Base-by-base conservation (phyloP, 2,888 invertebrate species). In the Rhogogaster chlorosoma region DNA sequence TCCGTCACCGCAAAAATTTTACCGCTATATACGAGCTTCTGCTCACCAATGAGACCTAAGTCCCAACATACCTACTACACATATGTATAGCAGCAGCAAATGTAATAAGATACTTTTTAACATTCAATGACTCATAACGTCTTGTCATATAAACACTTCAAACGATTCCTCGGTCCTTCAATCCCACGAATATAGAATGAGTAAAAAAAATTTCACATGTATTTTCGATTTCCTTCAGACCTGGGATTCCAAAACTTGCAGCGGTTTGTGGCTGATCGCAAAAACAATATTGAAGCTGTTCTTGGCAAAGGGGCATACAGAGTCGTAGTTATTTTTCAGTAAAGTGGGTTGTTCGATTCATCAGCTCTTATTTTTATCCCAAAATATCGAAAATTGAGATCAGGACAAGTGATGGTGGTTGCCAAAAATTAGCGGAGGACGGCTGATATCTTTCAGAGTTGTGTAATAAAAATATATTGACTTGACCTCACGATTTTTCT, bases 1-100 rank as follows among this genome's bases (percentile, higher is more conserved):
- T 88, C 84, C 87, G 87, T 87, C 87, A 90, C 92, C 92, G 90
- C 92, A 93, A 92, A 91, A 91, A 90, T 91, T 91, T 90, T 89
- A 89, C 57, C 57, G 77, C 57, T n/a, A 57, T 80, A 32, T 67
- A 32, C 67, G 22, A 42, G 22, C 45, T 45, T 18, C 29, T 77
- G 29, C 29, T 53, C 29, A 73, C 29, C 32, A 15, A 45, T 53
- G 29, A 36, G 49, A 45, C 15, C 18, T 3, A 2, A 12, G 6
- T 29, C 18, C 53, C 45, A 32, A 77, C 38, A 18, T 49, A 45
- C 45, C 26, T 45, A 45, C 22, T 42, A 10, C 45, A 75, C 75
- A 26, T 38, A 45, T 45, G 26, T 75, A n/a, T n/a, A n/a, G n/a
- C 18, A 75, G 12, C 75, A 45, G 26, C 75, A 22, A 75, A 75